phyloP scores from a whole-genome alignment of 2,113 vertebrate genomes.

The Barnardius zonarius region DNA sequence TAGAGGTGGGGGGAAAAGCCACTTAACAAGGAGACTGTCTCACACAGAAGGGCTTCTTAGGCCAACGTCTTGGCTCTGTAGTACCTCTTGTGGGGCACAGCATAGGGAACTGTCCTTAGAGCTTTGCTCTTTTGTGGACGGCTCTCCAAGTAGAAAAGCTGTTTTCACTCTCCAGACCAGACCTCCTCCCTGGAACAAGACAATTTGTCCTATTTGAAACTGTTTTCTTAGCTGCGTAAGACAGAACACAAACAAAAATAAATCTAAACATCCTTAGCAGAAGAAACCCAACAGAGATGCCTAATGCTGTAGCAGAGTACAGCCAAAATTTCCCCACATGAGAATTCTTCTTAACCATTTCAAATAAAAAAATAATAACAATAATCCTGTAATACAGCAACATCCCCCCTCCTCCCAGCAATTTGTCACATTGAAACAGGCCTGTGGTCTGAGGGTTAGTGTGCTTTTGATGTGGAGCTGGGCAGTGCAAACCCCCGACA shows the following conservation, averaged over 20 bases:
- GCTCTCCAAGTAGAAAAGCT: conserved; percentile 38
- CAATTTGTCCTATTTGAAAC: conserved; percentile 51
- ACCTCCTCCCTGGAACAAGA: conserved; percentile 52
- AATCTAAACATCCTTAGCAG: conserved; percentile 26
- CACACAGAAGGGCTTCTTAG: background rate
- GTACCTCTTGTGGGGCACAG: background rate
- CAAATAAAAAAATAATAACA: background rate
- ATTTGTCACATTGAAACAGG: background rate
- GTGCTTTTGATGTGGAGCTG: background rate
- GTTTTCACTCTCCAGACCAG: conserved; percentile 26
- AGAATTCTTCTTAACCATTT: background rate
- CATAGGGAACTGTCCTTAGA: background rate
- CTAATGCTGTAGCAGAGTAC: background rate
- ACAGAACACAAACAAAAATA: conserved; percentile 62
- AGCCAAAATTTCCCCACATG: background rate
- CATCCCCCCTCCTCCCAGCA: background rate
- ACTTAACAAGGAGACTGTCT: background rate
- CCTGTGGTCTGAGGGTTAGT: background rate
- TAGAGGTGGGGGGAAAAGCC: background rate
- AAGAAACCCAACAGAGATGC: conserved; percentile 23
- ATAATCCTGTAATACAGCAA: background rate
- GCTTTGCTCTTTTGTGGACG: background rate
- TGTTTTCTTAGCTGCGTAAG: conserved; percentile 70
- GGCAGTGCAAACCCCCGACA: background rate
- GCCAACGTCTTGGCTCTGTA: background rate